phyloP scores from a whole-genome alignment of 2,797 vertebrate species.

The Anguilla obscura region DNA sequence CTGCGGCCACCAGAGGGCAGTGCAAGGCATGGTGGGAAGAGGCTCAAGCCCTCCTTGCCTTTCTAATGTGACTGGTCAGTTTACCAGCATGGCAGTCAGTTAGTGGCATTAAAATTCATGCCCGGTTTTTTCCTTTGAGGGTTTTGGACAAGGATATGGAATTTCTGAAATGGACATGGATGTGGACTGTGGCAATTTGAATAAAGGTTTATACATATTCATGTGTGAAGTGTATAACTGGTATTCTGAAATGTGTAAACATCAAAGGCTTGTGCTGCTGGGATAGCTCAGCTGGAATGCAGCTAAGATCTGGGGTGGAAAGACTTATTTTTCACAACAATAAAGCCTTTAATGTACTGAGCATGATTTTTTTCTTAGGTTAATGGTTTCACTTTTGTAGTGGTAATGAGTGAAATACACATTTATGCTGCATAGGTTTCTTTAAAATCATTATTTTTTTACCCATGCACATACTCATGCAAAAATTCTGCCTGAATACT shows the following conservation, averaged over 20 bases:
- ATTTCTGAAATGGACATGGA: not conserved
- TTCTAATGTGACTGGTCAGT: not conserved
- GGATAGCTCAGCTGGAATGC: not conserved
- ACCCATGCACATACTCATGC: not conserved
- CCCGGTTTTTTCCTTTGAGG: not conserved
- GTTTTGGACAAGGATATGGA: not conserved
- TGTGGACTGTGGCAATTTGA: conserved; percentile 8
- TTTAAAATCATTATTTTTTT: not conserved
- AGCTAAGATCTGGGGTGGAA: not conserved
- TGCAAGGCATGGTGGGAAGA: not conserved
- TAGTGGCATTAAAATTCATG: not conserved
- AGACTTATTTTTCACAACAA: not conserved
- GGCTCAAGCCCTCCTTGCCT: not conserved
- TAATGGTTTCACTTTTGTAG: not conserved
- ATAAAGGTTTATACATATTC: not conserved
- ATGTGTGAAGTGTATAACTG: not conserved
- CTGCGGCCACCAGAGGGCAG: not conserved
- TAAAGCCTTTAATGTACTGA: not conserved
- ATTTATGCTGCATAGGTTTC: not conserved
- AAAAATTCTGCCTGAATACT: not conserved
- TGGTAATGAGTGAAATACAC: not conserved
- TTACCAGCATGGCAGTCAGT: not conserved
- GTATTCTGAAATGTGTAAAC: not conserved
- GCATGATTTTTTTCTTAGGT: not conserved
- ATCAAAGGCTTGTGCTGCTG: not conserved